Conservation (phyloP, 2,797 vertebrate species). For the Eutrigla gurnardus region DNA sequence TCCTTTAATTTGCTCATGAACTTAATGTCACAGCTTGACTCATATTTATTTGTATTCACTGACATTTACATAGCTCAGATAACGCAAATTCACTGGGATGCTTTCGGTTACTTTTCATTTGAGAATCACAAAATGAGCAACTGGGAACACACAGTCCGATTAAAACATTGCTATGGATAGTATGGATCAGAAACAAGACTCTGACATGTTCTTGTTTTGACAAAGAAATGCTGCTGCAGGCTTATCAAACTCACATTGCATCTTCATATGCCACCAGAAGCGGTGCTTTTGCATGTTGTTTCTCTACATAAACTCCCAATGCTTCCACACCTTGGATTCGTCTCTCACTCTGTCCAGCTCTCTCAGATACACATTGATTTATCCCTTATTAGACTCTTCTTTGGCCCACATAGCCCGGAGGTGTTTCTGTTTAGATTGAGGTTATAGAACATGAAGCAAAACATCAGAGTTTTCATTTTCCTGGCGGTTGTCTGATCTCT, state of each 20-base stretch:
- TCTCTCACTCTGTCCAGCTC: neutral
- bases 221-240: conserved; percentile 39
- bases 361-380: conserved; percentile 15
- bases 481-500: conserved; percentile 40
- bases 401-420: conserved; percentile 26
- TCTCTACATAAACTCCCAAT: conserved; percentile 18
- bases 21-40: neutral
- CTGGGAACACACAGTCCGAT: conserved; percentile 24
- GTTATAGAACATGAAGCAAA: conserved; percentile 35
- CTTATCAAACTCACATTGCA: conserved; percentile 15
- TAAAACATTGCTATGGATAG: conserved; percentile 30
- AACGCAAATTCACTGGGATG: conserved; percentile 12
- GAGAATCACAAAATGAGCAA: conserved; percentile 26
- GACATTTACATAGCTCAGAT: conserved; percentile 16
- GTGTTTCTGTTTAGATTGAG: conserved; percentile 42
- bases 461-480: conserved; percentile 43
- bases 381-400: conserved; percentile 38
- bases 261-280: conserved; percentile 39
- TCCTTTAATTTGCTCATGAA: neutral
- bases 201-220: conserved; percentile 30
- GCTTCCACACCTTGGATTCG: neutral
- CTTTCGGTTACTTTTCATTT: conserved; percentile 36
- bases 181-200: conserved; percentile 24
- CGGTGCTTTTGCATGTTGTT: conserved; percentile 22
- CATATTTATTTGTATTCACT: neutral